These are phyloP conservation scores for Anorthoa munda DNA, from an alignment of 2,888 invertebrate species.

Conservation along the genomic window DNA sequence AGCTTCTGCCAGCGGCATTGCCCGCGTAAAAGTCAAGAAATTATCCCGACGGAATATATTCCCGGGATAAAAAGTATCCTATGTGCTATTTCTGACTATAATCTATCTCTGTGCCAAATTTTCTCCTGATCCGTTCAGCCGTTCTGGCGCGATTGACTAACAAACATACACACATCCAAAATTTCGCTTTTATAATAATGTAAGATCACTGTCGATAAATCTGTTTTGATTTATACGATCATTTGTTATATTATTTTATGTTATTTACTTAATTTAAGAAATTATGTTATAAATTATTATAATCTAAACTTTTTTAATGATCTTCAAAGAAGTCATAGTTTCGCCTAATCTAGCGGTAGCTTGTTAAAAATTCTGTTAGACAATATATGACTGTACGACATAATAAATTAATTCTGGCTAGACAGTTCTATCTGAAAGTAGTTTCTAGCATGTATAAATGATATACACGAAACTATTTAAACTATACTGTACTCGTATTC, in stretches of 20 bases:
- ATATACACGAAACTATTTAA: conserved; percentile 47
- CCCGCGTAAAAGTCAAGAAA: too few species aligned
- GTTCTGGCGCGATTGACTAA: too few species aligned
- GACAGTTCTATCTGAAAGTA: conserved; percentile 64
- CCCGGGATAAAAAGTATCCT: too few species aligned
- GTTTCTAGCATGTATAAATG: conserved; percentile 54
- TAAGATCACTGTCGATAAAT: not conserved
- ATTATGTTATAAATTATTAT: not conserved
- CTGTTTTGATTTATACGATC: not conserved
- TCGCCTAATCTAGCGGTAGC: conserved; percentile 12
- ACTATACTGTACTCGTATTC: conserved; percentile 35
- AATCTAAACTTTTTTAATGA: not conserved
- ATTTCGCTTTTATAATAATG: too few species aligned
- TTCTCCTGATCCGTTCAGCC: too few species aligned
- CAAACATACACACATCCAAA: too few species aligned
- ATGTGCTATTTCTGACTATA: too few species aligned
- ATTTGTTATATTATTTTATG: not conserved
- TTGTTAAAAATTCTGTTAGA: not conserved
- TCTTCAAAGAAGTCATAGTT: not conserved
- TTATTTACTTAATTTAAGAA: not conserved
- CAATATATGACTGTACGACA: not conserved
- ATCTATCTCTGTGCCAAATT: too few species aligned
- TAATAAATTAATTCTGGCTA: conserved; percentile 42
- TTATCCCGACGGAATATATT: too few species aligned
- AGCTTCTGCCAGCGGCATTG: too few species aligned